Conservation (phyloP, 2,113 vertebrate genomes). For the Alexandromys fortis region DNA sequence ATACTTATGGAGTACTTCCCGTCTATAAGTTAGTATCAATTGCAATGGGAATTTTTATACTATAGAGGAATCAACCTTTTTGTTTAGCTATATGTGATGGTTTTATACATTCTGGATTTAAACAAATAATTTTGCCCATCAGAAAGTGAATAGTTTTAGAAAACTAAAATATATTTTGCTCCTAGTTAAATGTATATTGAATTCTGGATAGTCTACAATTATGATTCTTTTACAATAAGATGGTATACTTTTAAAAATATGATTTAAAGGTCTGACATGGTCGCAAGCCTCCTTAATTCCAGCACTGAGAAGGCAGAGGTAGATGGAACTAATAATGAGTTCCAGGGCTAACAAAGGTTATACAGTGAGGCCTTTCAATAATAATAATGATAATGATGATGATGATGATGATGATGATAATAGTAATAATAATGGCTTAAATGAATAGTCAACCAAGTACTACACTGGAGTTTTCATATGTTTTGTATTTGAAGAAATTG, state of each 20-base stretch:
- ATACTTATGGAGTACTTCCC: conserved; percentile 13
- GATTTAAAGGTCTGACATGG: neutral
- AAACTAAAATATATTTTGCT: conserved; percentile 10
- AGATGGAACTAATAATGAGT: neutral
- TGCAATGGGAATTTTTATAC: conserved; percentile 48
- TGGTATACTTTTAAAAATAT: neutral
- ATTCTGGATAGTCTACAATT: neutral
- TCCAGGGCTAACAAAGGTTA: neutral
- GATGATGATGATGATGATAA: neutral
- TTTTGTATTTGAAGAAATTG: neutral
- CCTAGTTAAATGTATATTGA: neutral
- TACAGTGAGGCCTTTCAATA: neutral
- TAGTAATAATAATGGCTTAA: neutral
- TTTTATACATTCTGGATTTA: neutral
- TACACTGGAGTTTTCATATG: neutral
- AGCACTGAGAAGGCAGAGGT: neutral
- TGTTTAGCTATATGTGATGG: neutral
- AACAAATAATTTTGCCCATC: neutral
- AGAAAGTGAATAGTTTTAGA: conserved; percentile 43
- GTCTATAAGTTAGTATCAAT: neutral
- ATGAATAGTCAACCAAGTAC: neutral
- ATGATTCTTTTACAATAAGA: neutral
- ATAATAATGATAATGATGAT: too few relatives aligned
- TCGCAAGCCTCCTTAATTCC: neutral
- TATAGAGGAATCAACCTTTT: neutral